Percentiles rank a stretch among this genome's conserved stretches.
phyloP scores from a whole-genome alignment of 2,113 vertebrate species.

The Mungos mungo region DNA sequence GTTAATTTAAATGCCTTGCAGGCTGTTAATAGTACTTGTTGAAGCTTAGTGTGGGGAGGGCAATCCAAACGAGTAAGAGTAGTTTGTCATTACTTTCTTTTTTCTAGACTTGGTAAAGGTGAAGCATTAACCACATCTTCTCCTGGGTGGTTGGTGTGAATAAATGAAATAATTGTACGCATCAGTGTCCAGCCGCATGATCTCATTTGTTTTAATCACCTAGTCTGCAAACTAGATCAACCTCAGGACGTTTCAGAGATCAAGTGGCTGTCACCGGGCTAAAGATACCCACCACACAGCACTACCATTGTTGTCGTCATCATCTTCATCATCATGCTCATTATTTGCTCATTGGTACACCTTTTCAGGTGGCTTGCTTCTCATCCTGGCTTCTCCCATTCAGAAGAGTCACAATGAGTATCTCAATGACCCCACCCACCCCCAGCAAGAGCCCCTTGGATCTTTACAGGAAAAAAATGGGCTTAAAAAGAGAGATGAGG shows the following conservation, averaged over 20 bases:
- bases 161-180: background rate
- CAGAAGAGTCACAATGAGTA: background rate
- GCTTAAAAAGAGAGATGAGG: background rate
- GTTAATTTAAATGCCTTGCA: background rate
- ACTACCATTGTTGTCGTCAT: background rate
- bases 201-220: background rate
- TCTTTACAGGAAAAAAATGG: background rate
- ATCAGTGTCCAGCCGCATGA: background rate
- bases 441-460: background rate
- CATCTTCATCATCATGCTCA: background rate
- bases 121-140: background rate
- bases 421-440: background rate
- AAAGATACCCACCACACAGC: background rate
- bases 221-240: background rate
- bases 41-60: background rate
- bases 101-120: background rate
- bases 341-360: background rate
- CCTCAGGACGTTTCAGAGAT: background rate
- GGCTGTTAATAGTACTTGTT: background rate
- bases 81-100: background rate
- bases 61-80: background rate
- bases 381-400: background rate
- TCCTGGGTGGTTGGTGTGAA: background rate
- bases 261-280: background rate
- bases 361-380: background rate